These are phyloP conservation scores for Chionis minor DNA, from an alignment of 2,113 vertebrate genomes.

Conservation along the genomic window DNA sequence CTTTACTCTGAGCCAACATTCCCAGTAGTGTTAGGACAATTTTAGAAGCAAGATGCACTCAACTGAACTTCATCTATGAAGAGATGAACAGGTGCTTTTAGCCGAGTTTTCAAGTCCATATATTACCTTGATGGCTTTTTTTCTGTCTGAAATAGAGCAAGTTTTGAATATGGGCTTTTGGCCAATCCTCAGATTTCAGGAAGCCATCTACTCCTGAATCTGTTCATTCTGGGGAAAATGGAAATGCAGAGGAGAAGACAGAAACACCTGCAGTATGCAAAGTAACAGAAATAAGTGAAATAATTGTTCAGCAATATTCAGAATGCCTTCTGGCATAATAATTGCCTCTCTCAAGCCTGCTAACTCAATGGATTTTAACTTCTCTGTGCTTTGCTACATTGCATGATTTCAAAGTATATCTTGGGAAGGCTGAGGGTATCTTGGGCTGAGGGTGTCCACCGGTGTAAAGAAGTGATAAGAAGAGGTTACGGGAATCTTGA, in stretches of 20 bases:
- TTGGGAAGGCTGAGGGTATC: too few relatives aligned
- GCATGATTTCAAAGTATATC: background rate
- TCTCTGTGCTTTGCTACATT: background rate
- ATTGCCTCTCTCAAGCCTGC: background rate
- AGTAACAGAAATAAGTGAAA: background rate
- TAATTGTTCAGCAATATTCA: background rate
- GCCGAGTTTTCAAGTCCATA: conserved; percentile 33
- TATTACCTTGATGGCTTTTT: conserved; percentile 10
- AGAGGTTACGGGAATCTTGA: background rate
- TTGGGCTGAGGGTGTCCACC: background rate
- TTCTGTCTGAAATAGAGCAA: background rate
- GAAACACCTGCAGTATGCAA: background rate
- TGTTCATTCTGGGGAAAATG: background rate
- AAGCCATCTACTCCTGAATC: background rate
- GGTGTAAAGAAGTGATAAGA: background rate
- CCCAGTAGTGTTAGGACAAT: conserved; percentile 43
- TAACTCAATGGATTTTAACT: background rate
- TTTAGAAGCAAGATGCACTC: conserved; percentile 58
- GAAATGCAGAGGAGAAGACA: background rate
- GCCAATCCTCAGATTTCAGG: background rate
- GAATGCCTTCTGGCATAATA: background rate
- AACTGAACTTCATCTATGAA: conserved; percentile 46
- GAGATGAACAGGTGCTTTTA: conserved; percentile 56
- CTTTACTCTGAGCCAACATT: conserved; percentile 50
- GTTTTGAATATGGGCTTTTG: background rate